Evolutionary conservation across 2,888 invertebrate species (phyloP).

Genomic region (Charanyca ferruginea): DNA sequence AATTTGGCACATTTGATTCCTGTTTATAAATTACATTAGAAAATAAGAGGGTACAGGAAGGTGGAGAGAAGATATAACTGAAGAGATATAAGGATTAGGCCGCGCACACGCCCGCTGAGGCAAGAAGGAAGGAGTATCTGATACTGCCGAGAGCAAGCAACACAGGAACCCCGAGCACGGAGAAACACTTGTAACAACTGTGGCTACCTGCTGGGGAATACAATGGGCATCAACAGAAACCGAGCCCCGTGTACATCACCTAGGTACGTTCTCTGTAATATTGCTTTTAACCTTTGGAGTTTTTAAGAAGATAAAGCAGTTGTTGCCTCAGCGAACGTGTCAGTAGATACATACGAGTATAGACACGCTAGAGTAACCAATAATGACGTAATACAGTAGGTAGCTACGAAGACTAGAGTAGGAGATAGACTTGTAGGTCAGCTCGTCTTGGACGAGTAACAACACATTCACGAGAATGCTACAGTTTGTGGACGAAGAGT

Average conservation of each 20-base stretch:
- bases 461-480: slow-evolving; percentile 59
- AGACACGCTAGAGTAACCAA: slow-evolving; percentile 76
- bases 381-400: slow-evolving; percentile 70
- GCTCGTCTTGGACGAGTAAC: slow-evolving; percentile 64
- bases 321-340: slow-evolving; percentile 56
- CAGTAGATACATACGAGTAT: slow-evolving; percentile 63
- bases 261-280: no score
- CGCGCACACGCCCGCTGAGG: slow-evolving; percentile 53
- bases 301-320: slow-evolving; percentile 8
- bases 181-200: no score
- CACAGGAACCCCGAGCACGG: no score
- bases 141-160: slow-evolving; percentile 33
- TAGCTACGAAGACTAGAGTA: slow-evolving; percentile 81
- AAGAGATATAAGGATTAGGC: slow-evolving; percentile 59
- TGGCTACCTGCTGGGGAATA: not conserved
- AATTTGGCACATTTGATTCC: slow-evolving; percentile 88
- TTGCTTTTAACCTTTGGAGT: not conserved
- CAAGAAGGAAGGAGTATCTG: slow-evolving; percentile 26
- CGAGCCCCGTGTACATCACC: not conserved
- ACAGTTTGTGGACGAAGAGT: slow-evolving; percentile 53
- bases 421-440: slow-evolving; percentile 60
- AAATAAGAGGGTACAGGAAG: slow-evolving; percentile 69
- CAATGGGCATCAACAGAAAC: not conserved
- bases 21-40: slow-evolving; percentile 79
- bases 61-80: slow-evolving; percentile 51